Evolutionary conservation across 2,113 vertebrate genomes (phyloP).

Genomic region (Meles meles): DNA sequence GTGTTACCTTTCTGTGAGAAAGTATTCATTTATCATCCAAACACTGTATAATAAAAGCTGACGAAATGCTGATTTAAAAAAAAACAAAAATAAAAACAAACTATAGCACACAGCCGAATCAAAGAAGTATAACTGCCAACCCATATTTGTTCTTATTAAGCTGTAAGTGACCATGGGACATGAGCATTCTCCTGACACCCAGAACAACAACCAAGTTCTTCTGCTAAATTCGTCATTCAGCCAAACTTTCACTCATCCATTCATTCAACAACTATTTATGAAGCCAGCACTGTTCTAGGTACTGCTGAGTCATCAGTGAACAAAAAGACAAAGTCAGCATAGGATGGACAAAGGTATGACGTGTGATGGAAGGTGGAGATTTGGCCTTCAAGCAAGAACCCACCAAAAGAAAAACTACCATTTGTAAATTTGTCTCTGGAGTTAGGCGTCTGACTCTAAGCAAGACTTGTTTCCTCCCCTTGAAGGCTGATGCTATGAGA

Average conservation of each 20-base stretch:
- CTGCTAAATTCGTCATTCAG: not conserved
- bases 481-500: not conserved
- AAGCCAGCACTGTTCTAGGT: not conserved
- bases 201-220: not conserved
- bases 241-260: not conserved
- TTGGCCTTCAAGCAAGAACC: not conserved
- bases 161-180: not conserved
- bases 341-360: not conserved
- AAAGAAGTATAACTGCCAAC: not conserved
- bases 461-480: not conserved
- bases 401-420: not conserved
- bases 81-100: not conserved
- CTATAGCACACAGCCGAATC: not conserved
- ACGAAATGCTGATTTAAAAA: constrained; percentile 20
- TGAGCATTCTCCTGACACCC: not conserved
- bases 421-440: not conserved
- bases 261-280: not conserved
- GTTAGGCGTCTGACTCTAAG: not conserved
- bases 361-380: not conserved
- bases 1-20: constrained; percentile 49
- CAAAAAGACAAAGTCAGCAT: not conserved
- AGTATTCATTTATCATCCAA: constrained; percentile 45
- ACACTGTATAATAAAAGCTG: constrained; percentile 21
- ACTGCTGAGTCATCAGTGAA: not conserved
- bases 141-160: not conserved